phyloP scores from a whole-genome alignment of 2,797 vertebrate species.

The Oryzias dopingdopingensis region DNA sequence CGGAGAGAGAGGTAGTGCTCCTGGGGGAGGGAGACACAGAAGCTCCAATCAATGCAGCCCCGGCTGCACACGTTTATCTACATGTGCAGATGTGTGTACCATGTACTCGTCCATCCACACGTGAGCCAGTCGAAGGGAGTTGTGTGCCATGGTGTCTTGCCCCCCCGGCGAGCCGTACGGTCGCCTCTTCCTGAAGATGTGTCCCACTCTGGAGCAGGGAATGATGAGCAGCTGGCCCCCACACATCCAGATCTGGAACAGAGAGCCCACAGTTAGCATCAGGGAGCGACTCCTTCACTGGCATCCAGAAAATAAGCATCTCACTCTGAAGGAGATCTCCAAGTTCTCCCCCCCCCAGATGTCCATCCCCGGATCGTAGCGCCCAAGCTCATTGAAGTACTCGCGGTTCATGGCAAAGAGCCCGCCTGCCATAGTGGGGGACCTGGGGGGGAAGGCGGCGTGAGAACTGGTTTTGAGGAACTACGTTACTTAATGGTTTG shows the following conservation, averaged over 20 bases:
- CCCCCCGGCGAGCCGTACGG: conserved; percentile 94
- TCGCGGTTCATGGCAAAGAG: conserved; percentile 92
- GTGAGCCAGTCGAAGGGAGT: conserved; percentile 89
- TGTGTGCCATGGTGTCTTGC: conserved; percentile 96
- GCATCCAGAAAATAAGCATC: background rate
- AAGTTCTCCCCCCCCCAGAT: conserved; percentile 98
- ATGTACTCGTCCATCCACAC: conserved; percentile 99
- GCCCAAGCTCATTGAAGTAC: conserved; percentile 91
- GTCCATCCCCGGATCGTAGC: conserved; percentile 96
- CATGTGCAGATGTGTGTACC: conserved; percentile 63
- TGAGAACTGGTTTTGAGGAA: background rate
- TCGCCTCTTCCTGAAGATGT: conserved; percentile 94
- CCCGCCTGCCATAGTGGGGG: conserved; percentile 97
- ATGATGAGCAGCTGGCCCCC: conserved; percentile 91
- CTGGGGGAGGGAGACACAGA: conserved; percentile 58
- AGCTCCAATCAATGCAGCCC: conserved; percentile 10
- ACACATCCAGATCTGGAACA: conserved; percentile 95
- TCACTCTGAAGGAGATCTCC: conserved; percentile 97
- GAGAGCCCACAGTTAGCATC: background rate
- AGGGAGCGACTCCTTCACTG: background rate
- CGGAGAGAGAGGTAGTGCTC: conserved; percentile 93
- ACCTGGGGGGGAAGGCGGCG: conserved; percentile 72
- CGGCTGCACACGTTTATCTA: background rate
- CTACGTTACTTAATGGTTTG: background rate
- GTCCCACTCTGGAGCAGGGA: conserved; percentile 94